Base-by-base conservation (phyloP, 1,140 invertebrate species). In the Maniola jurtina region DNA sequence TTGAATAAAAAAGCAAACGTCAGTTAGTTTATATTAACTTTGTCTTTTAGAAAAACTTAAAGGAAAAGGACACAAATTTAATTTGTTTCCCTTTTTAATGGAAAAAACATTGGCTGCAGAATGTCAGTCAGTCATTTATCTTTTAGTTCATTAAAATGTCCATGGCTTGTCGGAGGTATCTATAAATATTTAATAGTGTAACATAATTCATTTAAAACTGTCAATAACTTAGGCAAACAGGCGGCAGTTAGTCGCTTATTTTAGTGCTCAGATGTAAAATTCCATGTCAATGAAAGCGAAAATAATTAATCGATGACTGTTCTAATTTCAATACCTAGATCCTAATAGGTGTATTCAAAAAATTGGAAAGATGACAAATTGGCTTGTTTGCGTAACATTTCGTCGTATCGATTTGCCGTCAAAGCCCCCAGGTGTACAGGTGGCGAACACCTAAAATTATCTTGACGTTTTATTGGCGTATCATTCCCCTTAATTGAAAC, bases 401-500 rank as follows among this genome's bases (percentile, higher is more conserved):
- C 54, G 38, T 56, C 52, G 1, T 55, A 76, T 84, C 74, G 75
- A 84, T 82, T 79, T 71, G 40, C 73, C 72, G 74, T 81, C 76
- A 73, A 79, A 76, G 68, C 68, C 72, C 72, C 58, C 83, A 85
- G 83, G 79, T 83, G 83, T 68, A 25, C 25, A 25, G 25, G 25
- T 77, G 59, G 47, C 45, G 61, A 70, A 36, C 71, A 70, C 68
- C 71, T 75, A 70, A 77, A 81, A 81, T 81, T 79, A 83, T 83
- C 78, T 83, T 73, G 75, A 77, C 76, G 67, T 73, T 72, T 65
- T 74, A 82, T 79, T 80, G 76, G 76, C 77, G 65, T 67, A 64
- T 66, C 68, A 64, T 71, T 71, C 74, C 69, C 59, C 63, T 72
- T 80, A 78, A 83, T 83, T 81, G 77, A 79, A 79, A 78, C 66